Evolutionary conservation across 2,113 vertebrate species (phyloP).

Genomic region (Daboia siamensis): DNA sequence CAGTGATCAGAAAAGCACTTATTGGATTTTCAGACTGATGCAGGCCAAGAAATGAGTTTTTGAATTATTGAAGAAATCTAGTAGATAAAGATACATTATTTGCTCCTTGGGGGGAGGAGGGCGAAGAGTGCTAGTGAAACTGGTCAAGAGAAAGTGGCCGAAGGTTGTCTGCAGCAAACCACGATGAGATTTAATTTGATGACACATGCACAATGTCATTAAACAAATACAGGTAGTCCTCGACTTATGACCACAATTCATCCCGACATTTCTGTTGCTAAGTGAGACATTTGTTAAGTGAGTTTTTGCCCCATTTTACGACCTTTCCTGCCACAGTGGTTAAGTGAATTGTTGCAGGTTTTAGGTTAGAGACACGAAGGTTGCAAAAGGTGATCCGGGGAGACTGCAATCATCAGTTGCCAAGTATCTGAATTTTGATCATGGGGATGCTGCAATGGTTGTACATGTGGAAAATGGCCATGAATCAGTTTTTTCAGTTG

Average conservation of each 20-base stretch:
- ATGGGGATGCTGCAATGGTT: neutral
- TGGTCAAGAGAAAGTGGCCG: neutral
- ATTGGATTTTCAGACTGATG: neutral
- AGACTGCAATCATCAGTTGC: neutral
- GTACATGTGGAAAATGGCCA: neutral
- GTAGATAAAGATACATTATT: neutral
- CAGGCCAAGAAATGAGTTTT: neutral
- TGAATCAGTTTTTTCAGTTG: neutral
- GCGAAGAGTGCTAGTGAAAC: neutral
- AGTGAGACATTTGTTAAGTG: neutral
- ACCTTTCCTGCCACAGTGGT: neutral
- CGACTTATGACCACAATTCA: neutral
- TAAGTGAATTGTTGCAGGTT: neutral
- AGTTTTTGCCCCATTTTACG: neutral
- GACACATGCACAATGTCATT: neutral
- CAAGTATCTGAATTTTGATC: neutral
- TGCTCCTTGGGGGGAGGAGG: neutral
- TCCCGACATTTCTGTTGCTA: neutral
- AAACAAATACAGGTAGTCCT: neutral
- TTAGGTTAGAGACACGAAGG: neutral
- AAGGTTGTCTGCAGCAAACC: neutral
- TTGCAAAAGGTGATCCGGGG: neutral
- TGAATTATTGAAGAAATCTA: neutral
- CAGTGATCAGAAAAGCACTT: neutral
- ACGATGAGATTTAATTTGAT: neutral